Evolutionary conservation across 2,113 vertebrate species (phyloP), one percentile per base, ranked within the genome.

Genomic region (Apaloderma vittatum): DNA sequence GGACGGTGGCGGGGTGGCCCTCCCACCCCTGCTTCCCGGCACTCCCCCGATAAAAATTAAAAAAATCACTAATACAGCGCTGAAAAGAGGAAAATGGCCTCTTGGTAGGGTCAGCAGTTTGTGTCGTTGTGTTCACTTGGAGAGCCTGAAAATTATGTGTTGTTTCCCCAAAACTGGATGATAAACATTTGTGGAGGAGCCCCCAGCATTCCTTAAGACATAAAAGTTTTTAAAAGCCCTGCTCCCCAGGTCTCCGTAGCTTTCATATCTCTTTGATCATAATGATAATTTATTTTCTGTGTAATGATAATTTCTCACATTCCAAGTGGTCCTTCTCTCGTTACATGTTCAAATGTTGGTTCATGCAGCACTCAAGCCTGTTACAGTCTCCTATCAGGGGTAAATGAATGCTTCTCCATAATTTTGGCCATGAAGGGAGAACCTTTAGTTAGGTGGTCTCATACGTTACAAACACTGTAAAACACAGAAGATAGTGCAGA

Each of bases 11-110:
- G 12, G 15, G 55, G 14, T 23, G 12, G 23, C 16, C 23, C 21
- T 43, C 11, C 36, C 36, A 2, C 5, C 21, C 27, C 20, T 2
- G 66, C 67, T 16, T 9, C 32, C 52, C 24, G 7, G 1, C 8
- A 11, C 36, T 12, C 43, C 29, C 32, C 13, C 0, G 0, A 2
- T 11, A 40, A 11, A 40, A 40, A 40, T 40, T 40, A 40, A 40
- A 40, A 40, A 40, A 40, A 40, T 40, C 37, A 5, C 16, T 14
- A 2, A 3, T 2, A 6, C n/a, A 6, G 65, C 16, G 4, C 62
- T 15, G 7, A 0, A 1, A 3, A 7, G 51, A 11, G 1, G 1
- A 7, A 43, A 9, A 21, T 0, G 26, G 52, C 11, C 43, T 34
- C 13, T 8, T 4, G 65, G 30, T 6, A 8, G 40, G 26, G 26